Conservation (phyloP, 2,797 vertebrate genomes). For the Amblyraja radiata region DNA sequence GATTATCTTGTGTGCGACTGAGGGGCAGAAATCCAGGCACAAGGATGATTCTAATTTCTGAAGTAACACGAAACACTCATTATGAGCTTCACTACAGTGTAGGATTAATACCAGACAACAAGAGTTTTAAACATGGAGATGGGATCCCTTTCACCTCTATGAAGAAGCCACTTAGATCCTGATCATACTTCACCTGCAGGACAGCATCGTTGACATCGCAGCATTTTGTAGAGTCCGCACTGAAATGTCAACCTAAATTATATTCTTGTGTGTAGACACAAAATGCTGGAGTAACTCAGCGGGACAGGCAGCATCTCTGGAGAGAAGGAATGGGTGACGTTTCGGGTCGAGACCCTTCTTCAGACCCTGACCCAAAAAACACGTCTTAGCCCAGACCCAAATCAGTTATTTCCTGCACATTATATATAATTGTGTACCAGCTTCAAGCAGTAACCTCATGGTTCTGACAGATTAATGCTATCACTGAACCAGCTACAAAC, state of each 20-base stretch:
- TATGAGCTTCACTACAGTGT: neutral
- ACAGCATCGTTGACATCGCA: neutral
- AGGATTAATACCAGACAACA: neutral
- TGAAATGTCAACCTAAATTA: neutral
- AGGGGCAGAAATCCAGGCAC: no score
- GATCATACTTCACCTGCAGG: neutral
- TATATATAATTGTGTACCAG: neutral
- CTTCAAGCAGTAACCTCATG: neutral
- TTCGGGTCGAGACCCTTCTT: no score
- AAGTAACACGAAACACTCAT: no score
- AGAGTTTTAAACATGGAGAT: neutral
- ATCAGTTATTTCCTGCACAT: neutral
- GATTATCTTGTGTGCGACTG: no score
- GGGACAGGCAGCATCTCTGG: no score
- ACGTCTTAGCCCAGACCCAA: no score
- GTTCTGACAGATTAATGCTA: neutral
- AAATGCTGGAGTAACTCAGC: no score
- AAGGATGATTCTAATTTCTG: no score
- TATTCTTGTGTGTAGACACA: neutral
- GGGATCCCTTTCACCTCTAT: neutral
- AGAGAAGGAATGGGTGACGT: no score
- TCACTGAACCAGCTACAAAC: no score
- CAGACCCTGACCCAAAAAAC: no score
- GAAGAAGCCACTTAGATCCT: neutral
- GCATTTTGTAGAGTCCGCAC: neutral